These are phyloP conservation scores for Helicoverpa armigera DNA, from an alignment of 1,140 invertebrate genomes.

Conservation along the genomic window DNA sequence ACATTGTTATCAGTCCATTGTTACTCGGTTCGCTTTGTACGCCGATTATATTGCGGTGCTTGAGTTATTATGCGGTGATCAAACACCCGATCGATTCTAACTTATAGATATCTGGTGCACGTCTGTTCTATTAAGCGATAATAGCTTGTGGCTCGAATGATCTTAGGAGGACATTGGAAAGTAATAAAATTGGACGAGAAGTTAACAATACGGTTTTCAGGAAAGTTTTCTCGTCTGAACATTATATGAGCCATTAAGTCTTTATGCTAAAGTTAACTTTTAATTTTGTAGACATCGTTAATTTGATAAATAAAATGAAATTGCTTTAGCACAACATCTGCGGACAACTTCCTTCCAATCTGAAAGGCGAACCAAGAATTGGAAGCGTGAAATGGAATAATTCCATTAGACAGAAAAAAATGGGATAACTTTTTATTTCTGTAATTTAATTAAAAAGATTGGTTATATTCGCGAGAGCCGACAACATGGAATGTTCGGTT, in stretches of 20 bases:
- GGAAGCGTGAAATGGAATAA: conserved; percentile 38
- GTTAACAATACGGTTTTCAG: not conserved
- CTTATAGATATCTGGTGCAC: conserved; percentile 4
- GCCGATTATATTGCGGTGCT: not conserved
- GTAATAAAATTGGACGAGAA: conserved; percentile 4
- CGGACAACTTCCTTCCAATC: conserved; percentile 4
- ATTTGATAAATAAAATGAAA: conserved; percentile 9
- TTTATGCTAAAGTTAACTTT: not conserved
- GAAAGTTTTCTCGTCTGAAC: not conserved
- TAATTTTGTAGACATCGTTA: not conserved
- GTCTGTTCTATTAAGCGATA: conserved; percentile 2
- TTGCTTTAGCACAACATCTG: conserved; percentile 15
- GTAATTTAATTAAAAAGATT: conserved; percentile 59
- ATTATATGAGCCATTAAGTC: not conserved
- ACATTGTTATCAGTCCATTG: conserved; percentile 7
- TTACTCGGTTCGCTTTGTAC: not conserved
- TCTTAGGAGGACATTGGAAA: conserved; percentile 14
- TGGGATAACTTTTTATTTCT: conserved; percentile 45
- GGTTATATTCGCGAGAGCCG: conserved; percentile 51
- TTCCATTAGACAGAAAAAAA: conserved; percentile 43
- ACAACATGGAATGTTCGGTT: conserved; percentile 51
- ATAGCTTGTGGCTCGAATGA: conserved; percentile 8
- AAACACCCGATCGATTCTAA: not conserved
- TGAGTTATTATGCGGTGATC: conserved; percentile 15
- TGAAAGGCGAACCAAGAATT: conserved; percentile 9